Percentiles rank a stretch among this genome's conserved stretches.
Conservation (phyloP, 2,888 invertebrate species). For the Macrostomum cliftonense region DNA sequence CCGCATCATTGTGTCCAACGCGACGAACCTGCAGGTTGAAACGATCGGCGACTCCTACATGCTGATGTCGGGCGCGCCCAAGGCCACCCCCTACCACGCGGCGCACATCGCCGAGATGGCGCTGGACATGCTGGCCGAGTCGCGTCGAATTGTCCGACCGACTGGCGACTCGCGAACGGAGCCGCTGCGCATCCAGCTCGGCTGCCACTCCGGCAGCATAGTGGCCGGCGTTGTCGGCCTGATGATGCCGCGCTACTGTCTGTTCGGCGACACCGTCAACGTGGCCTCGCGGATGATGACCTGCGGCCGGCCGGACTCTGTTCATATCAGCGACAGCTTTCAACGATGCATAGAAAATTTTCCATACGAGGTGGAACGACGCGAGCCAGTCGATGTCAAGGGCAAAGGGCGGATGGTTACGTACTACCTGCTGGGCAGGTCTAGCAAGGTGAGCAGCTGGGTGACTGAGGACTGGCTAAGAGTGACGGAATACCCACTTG, state of each 20-base stretch:
- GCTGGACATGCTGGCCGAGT: conserved; percentile 79
- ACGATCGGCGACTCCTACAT: conserved; percentile 95
- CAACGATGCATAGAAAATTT: too few relatives aligned
- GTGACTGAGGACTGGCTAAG: too few relatives aligned
- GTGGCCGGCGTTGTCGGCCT: conserved; percentile 67
- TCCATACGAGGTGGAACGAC: too few relatives aligned
- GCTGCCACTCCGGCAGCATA: conserved; percentile 22
- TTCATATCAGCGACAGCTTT: too few relatives aligned
- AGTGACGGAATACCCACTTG: too few relatives aligned
- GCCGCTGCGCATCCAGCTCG: background rate
- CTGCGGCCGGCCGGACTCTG: conserved; percentile 1
- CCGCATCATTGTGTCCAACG: too few relatives aligned
- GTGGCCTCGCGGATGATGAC: conserved; percentile 23
- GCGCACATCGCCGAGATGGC: conserved; percentile 57
- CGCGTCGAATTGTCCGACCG: conserved; percentile 71
- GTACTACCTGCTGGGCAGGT: too few relatives aligned
- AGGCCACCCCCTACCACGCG: conserved; percentile 69
- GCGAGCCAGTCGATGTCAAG: too few relatives aligned
- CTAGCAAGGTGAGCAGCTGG: too few relatives aligned
- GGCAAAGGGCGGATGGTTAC: too few relatives aligned
- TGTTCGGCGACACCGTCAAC: conserved; percentile 31
- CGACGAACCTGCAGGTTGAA: conserved; percentile 50
- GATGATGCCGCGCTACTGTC: conserved; percentile 74
- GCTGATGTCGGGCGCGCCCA: conserved; percentile 87
- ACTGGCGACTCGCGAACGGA: conserved; percentile 40